Conservation (phyloP, 2,113 vertebrate genomes). For the Acrocephalus kingi region DNA sequence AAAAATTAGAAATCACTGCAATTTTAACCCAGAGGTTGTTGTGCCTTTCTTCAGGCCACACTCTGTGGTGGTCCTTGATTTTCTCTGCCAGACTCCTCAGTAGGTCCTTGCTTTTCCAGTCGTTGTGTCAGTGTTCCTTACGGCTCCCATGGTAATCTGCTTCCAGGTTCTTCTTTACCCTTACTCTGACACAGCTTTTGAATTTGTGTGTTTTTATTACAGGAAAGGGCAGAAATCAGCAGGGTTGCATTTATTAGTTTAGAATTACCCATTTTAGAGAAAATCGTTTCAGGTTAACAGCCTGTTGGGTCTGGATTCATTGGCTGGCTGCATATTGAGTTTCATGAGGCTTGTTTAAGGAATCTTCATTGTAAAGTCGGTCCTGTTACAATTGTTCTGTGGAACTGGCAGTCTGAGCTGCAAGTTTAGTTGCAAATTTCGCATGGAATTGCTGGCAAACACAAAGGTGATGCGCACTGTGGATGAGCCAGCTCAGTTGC, state of each 20-base stretch:
- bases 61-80: background rate
- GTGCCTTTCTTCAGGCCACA: background rate
- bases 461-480: background rate
- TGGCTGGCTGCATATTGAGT: background rate
- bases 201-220: background rate
- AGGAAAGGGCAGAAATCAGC: background rate
- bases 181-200: background rate
- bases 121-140: background rate
- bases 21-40: background rate
- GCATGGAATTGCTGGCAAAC: background rate
- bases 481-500: background rate
- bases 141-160: background rate
- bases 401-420: background rate
- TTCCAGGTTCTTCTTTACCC: background rate
- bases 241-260: background rate
- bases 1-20: background rate
- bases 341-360: background rate
- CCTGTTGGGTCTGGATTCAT: background rate
- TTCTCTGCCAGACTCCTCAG: background rate
- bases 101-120: background rate
- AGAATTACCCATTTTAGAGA: background rate
- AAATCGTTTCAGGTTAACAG: background rate
- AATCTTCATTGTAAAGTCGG: background rate
- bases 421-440: background rate
- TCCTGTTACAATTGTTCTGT: background rate